Evolutionary conservation across 2,888 invertebrate species (phyloP), one percentile per base, ranked within the genome.

Genomic region (Papilio gigon): DNA sequence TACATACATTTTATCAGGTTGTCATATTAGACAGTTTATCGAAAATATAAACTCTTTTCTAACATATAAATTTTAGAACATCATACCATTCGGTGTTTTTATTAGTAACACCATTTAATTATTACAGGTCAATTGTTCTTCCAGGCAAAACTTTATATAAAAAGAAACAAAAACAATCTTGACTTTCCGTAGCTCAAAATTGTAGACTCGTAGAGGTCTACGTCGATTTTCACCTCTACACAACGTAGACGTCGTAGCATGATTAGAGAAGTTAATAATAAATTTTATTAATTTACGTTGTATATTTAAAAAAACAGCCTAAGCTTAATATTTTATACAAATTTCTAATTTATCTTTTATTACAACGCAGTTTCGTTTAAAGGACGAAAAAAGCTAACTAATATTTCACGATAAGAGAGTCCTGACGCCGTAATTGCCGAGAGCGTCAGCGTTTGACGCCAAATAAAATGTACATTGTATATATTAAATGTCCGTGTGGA

Each of bases 391-490:
- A 40, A 37, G 40, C 60, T 14, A 60, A 60, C 60, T n/a, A 40
- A 60, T 37, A 60, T 40, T 60, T 60, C 33, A 58, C 30, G 30
- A 42, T 58, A 22, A 42, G 14, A 30, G 58, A 35, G 12, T 60
- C 47, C 47, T 50, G 44, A 47, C 33, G 47, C 35, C 17, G 44
- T 66, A 66, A 66, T 60, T 60, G 44, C 59, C 37, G 60, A 27
- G 27, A 60, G 61, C 27, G 67, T 67, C 65, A 68, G 60, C 60
- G 62, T 64, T 67, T 63, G 68, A 59, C 63, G 65, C 67, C 65
- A 70, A 71, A 68, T 72, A 74, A 73, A 74, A 76, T 74, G 72
- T 71, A 76, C 74, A 75, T 71, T 74, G 67, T 67, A 70, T 73
- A 73, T 68, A 72, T 67, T 60, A 66, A 67, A 64, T 47, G 56